phyloP scores from a whole-genome alignment of 2,113 vertebrate species.

The Tetrao urogallus region DNA sequence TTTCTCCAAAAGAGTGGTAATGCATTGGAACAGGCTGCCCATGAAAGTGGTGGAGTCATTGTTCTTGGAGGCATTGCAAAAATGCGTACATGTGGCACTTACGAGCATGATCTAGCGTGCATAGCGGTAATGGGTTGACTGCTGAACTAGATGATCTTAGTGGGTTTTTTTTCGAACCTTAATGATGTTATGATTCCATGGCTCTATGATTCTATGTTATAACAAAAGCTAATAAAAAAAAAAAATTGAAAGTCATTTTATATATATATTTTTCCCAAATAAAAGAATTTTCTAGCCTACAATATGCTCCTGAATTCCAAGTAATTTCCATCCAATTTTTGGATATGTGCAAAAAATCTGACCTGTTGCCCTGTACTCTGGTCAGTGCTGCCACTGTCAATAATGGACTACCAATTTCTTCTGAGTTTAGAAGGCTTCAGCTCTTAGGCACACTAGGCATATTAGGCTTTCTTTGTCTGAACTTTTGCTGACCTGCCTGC shows the following conservation, averaged over 20 bases:
- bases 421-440: neutral
- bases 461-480: neutral
- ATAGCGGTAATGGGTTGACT: too few relatives aligned
- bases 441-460: neutral
- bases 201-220: neutral
- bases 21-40: too few relatives aligned
- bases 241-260: accelerated
- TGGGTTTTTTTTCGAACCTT: too few relatives aligned
- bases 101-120: too few relatives aligned
- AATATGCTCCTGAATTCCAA: accelerated
- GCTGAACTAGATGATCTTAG: too few relatives aligned
- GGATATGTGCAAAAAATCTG: neutral
- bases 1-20: too few relatives aligned
- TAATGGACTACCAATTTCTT: neutral
- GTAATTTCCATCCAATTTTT: neutral
- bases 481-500: neutral
- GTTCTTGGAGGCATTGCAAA: too few relatives aligned
- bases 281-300: neutral
- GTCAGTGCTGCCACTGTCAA: neutral
- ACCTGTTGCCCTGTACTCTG: neutral
- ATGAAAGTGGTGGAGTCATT: too few relatives aligned
- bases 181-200: too few relatives aligned
- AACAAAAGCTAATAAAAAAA: neutral
- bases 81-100: too few relatives aligned
- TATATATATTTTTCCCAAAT: accelerated